phyloP scores from a whole-genome alignment of 1,140 invertebrate genomes.

The Carcinoscorpius rotundicauda region DNA sequence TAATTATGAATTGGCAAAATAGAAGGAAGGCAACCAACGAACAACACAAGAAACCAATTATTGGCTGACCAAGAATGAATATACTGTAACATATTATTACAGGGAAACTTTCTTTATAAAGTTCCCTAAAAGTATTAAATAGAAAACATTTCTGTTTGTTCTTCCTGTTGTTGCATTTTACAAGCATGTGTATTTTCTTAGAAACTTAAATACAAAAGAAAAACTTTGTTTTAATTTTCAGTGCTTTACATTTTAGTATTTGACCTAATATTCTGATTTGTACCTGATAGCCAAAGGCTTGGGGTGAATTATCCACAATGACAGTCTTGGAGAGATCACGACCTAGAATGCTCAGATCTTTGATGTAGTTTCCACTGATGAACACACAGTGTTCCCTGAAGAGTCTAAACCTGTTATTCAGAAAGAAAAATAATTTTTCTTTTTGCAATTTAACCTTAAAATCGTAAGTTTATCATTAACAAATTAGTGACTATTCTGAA shows the following conservation, averaged over 20 bases:
- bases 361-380: conserved; percentile 93
- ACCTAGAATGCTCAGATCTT: conserved; percentile 85
- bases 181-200: too few species aligned
- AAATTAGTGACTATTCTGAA: background rate
- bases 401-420: conserved; percentile 49
- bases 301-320: conserved; percentile 85
- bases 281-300: conserved; percentile 82
- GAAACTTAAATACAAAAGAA: too few species aligned
- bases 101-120: too few species aligned
- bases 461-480: background rate
- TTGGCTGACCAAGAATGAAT: too few species aligned
- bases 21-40: too few species aligned
- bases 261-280: conserved; percentile 16
- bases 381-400: conserved; percentile 93
- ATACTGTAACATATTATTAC: too few species aligned
- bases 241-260: background rate
- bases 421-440: background rate
- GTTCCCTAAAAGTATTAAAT: too few species aligned
- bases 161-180: too few species aligned
- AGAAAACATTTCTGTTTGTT: too few species aligned
- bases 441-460: background rate
- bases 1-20: too few species aligned
- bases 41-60: too few species aligned
- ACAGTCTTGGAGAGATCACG: conserved; percentile 83
- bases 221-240: background rate